A percentile compares a stretch with the other conserved stretches of the same genome.
These are phyloP conservation scores for Hesperophylax magnus DNA, from an alignment of 1,140 invertebrate genomes.

Conservation along the genomic window DNA sequence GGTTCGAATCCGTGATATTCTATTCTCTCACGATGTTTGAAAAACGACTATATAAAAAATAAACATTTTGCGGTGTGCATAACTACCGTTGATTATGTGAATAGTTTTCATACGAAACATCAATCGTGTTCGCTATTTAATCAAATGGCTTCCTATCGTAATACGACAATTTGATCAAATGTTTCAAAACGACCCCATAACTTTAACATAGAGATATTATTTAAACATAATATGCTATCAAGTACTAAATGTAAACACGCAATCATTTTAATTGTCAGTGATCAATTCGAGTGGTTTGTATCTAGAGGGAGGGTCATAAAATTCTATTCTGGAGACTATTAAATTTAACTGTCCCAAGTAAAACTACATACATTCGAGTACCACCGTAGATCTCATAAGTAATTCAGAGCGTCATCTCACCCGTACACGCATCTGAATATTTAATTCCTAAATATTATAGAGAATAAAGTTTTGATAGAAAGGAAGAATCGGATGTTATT, in stretches of 20 bases:
- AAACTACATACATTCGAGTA: not conserved
- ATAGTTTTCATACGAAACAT: no score
- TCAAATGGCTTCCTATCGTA: no score
- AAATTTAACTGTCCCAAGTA: slow-evolving; percentile 11
- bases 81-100: no score
- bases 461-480: slow-evolving; percentile 55
- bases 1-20: no score
- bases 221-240: no score
- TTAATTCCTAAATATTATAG: slow-evolving; percentile 56
- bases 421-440: slow-evolving; percentile 54
- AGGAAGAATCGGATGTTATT: not conserved
- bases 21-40: no score
- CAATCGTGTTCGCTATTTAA: no score
- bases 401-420: slow-evolving; percentile 43
- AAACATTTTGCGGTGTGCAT: no score
- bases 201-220: not conserved
- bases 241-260: slow-evolving; percentile 13
- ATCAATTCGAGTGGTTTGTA: slow-evolving; percentile 10
- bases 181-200: not conserved
- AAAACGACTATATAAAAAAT: no score
- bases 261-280: slow-evolving; percentile 39
- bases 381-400: slow-evolving; percentile 34
- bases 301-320: slow-evolving; percentile 17
- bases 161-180: not conserved
- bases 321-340: slow-evolving; percentile 11